Percentiles rank a stretch among this genome's conserved stretches.
phyloP scores from a whole-genome alignment of 2,888 invertebrate genomes.

The Scelioninae gen. 2 region DNA sequence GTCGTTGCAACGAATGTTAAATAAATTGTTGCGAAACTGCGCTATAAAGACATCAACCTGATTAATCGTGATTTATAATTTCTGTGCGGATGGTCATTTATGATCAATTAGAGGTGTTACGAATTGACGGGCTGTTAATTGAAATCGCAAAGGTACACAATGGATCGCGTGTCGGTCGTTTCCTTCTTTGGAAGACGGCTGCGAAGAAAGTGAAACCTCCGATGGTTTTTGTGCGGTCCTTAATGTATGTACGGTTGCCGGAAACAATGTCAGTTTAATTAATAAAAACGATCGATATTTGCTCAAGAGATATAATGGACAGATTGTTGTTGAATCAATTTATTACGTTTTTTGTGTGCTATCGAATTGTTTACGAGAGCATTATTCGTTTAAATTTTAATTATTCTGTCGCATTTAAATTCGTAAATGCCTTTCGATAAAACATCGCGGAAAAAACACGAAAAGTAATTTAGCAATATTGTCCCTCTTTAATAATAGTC shows the following conservation, averaged over 20 bases:
- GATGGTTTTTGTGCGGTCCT: conserved; percentile 10
- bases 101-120: conserved; percentile 39
- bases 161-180: conserved; percentile 19
- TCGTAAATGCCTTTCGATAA: not conserved
- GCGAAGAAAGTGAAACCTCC: conserved; percentile 31
- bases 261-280: conserved; percentile 14
- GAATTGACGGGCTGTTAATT: conserved; percentile 43
- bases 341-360: not conserved
- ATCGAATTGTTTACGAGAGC: no score
- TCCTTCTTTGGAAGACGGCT: conserved; percentile 19
- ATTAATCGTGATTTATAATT: conserved; percentile 44
- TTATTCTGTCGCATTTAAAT: not conserved
- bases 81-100: conserved; percentile 20
- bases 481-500: not conserved
- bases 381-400: no score
- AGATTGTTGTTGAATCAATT: not conserved
- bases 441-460: not conserved
- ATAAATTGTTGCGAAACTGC: conserved; percentile 32
- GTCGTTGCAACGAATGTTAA: conserved; percentile 27
- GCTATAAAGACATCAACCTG: conserved; percentile 13
- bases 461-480: not conserved
- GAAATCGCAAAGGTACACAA: conserved; percentile 24
- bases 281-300: conserved; percentile 1
- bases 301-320: not conserved
- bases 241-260: conserved; percentile 12